Evolutionary conservation across 37 sponge, comb jelly and placozoan species (phyloP), one percentile per base, ranked within the genome.

Genomic region (Oscarella lobularis): DNA sequence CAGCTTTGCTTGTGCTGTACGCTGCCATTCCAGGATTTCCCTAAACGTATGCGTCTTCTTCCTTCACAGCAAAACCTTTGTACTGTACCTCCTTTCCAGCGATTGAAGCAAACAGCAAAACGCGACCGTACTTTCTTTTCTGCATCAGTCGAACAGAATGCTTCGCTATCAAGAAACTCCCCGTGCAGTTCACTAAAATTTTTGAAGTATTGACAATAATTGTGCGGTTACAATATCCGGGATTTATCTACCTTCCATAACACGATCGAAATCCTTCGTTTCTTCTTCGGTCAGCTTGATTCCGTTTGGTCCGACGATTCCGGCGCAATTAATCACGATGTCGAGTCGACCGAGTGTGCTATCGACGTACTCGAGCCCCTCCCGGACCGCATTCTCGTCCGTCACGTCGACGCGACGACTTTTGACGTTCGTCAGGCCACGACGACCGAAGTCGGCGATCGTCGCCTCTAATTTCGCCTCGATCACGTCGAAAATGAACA

Each of bases 301-400:
- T 0, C 75, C 79, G 48, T 81, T 78, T 2, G 86, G 90, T 0
- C 90, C 90, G 37, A 85, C 86, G 31, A 90, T 85, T 0, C 90
- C 90, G 31, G 90, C 86, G 60, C 84, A 83, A 79, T 90, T 90
- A n/a, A 90, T 79, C 75, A 86, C 77, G 73, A 85, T 77, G 48
- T 90, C 90, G 73, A 90, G 73, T 1, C 82, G 81, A 33, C 38
- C 76, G 38, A 39, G 78, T 41, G 33, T 29, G 4, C 33, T 48
- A 0, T 30, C 30, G 6, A 83, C 73, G 1, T 29, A 39, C 9
- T 74, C 41, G 37, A 86, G 75, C 0, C 67, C 90, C 39, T 72
- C 74, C 38, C 38, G 9, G 36, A 86, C 90, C 29, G 84, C 78
- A 3, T 27, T 76, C 67, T 85, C 84, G 2, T 80, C 74, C 0